These are phyloP conservation scores for Limnephilus marmoratus DNA, from an alignment of 2,888 invertebrate species.

Conservation along the genomic window DNA sequence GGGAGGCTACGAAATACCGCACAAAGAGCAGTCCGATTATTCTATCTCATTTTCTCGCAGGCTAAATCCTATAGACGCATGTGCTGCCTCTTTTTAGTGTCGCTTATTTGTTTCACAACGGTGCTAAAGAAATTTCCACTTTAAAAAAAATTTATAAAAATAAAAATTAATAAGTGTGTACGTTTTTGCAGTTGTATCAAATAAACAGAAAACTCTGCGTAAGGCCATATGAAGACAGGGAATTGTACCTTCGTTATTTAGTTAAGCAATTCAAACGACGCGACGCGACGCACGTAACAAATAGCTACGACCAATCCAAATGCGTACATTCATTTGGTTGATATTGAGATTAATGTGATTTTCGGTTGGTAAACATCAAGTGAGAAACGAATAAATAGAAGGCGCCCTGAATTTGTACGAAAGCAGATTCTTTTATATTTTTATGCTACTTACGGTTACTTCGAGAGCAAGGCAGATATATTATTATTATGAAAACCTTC, in stretches of 20 bases:
- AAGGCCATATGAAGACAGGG: background rate
- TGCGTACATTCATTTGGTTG: background rate
- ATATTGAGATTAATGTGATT: background rate
- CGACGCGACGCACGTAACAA: background rate
- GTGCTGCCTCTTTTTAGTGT: too few relatives aligned
- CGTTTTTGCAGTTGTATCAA: background rate
- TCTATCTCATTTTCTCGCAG: too few relatives aligned
- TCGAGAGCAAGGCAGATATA: background rate
- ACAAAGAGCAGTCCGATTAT: too few relatives aligned
- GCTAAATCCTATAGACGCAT: too few relatives aligned
- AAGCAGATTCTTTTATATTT: background rate
- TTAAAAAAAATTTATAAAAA: too few relatives aligned
- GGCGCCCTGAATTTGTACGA: background rate
- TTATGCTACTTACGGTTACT: background rate
- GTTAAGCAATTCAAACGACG: background rate
- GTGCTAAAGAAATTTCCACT: too few relatives aligned
- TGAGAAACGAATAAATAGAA: background rate
- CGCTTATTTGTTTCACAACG: too few relatives aligned
- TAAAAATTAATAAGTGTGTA: background rate
- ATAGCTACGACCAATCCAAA: background rate
- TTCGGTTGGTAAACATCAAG: background rate
- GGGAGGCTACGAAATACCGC: too few relatives aligned
- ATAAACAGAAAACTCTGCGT: background rate
- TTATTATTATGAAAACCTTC: background rate
- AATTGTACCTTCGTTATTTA: background rate